Base-by-base conservation (phyloP, 2,797 vertebrate species). In the Schizopygopsis pylzovi region DNA sequence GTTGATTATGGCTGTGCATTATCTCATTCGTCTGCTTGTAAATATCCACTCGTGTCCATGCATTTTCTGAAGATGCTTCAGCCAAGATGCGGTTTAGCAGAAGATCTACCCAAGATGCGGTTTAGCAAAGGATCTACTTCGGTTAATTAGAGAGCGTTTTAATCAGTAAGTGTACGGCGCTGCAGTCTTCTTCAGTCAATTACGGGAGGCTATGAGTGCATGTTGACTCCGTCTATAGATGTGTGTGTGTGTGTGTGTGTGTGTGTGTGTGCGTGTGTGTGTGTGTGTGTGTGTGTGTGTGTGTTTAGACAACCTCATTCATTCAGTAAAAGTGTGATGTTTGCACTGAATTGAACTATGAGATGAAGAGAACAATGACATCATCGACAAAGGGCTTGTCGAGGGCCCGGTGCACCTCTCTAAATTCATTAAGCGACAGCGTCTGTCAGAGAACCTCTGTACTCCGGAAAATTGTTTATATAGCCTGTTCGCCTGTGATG, bases 401-500 rank as follows among this genome's bases (percentile, higher is more conserved):
- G 39, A 79, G 65, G 65, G 28, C 67, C 77, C n/a, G n/a, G n/a
- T n/a, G n/a, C n/a, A n/a, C n/a, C 84, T 81, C 83, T 85, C 54
- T 33, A 79, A 72, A 72, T 80, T 85, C 52, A 85, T 85, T 85
- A 85, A 41, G 28, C 52, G 15, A 71, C 16, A 45, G 52, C 10
- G 4, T 63, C 77, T 85, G 84, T 79, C 84, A 80, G 77, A 63
- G 20, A 52, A 65, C 78, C 77, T 85, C 78, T 73, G 68, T 72
- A 79, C 83, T 72, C 76, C 28, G 6, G 43, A 85, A 75, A 85
- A 75, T 47, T 81, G 84, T 81, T 85, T 80, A 75, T 81, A 80
- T 85, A 73, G 68, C 78, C 33, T 81, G 78, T 85, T 85, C 84
- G 43, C 68, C 68, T 80, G 47, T 18, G 49, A 79, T 16, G 33